phyloP scores from a whole-genome alignment of 2,797 vertebrate genomes.

The Buceros bicornis region DNA sequence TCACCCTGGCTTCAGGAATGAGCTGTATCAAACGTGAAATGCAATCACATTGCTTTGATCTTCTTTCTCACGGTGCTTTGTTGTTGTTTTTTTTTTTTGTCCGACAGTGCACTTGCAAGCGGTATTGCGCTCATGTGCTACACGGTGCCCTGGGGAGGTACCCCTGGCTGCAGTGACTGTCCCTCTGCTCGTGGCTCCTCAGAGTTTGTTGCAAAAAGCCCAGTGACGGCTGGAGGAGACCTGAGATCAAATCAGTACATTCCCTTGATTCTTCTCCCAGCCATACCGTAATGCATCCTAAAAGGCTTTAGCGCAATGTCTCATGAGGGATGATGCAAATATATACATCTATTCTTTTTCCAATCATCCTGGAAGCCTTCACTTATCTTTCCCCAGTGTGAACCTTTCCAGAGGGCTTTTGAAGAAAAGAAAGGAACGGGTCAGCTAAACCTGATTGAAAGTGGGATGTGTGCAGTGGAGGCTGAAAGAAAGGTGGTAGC shows the following conservation, averaged over 20 bases:
- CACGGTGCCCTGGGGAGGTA: accelerated
- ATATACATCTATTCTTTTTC: not conserved
- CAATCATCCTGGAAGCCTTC: not conserved
- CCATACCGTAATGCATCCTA: accelerated
- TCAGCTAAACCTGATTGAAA: not conserved
- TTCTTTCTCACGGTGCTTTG: not conserved
- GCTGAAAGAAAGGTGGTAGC: not conserved
- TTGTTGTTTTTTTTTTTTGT: not conserved
- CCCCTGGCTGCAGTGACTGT: not conserved
- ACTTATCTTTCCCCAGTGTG: not conserved
- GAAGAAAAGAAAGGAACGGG: not conserved
- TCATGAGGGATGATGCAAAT: not conserved
- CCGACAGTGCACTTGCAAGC: not conserved
- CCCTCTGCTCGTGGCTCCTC: not conserved
- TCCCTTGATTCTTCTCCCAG: not conserved
- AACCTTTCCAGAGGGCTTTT: not conserved
- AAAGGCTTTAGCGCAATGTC: not conserved
- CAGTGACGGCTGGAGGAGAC: not conserved
- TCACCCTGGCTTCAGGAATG: conserved; percentile 58
- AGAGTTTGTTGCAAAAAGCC: not conserved
- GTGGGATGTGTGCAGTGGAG: not conserved
- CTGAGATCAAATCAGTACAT: not conserved
- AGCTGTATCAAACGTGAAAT: conserved; percentile 49
- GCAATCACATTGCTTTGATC: conserved; percentile 66
- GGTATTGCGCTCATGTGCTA: not conserved